Base-by-base conservation (phyloP, 2,797 vertebrate species). In the Bucorvus abyssinicus region DNA sequence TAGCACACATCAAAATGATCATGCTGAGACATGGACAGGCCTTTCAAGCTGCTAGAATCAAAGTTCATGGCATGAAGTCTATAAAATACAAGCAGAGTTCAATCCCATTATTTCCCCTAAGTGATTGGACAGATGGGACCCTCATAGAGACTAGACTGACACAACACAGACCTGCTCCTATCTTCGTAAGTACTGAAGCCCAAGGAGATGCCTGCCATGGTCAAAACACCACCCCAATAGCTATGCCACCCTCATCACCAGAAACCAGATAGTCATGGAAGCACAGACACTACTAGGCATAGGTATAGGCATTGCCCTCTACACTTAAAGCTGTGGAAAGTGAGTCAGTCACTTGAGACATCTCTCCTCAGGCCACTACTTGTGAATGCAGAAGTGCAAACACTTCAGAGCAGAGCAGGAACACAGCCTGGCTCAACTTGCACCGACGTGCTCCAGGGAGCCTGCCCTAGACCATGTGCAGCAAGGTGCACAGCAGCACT, bases 361-460 rank as follows among this genome's bases (percentile, higher is more conserved):
- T 7, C 53, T 38, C 18, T 36, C 29, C 38, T 47, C 38, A 30
- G 34, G 5, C 1, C 1, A 4, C 9, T 45, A 36, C 52, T 2
- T 23, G 7, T 3, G 40, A 29, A 5, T 1, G 15, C 42, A 32
- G 9, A 23, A 55, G 42, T 2, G 30, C 47, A 67, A 40, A 29
- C 6, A 23, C 40, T 19, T 15, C 10, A 21, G 36, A 22, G 57
- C 11, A 53, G 38, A 21, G 26, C 4, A 3, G 30, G 7, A 8
- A 17, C 6, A 2, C 50, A 87, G 61, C 44, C 55, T 9, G 27
- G 34, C 34, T 75, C 42, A 40, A 32, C n/a, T 38, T 14, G 49
- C 36, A 11, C 45, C 3, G 7, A 15, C 36, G 3, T 20, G 0
- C 29, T 59, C 32, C 36, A 36, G 1, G 38, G 7, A 30, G 24